phyloP scores from a whole-genome alignment of 2,113 vertebrate genomes.

The Amphiprion ocellaris region DNA sequence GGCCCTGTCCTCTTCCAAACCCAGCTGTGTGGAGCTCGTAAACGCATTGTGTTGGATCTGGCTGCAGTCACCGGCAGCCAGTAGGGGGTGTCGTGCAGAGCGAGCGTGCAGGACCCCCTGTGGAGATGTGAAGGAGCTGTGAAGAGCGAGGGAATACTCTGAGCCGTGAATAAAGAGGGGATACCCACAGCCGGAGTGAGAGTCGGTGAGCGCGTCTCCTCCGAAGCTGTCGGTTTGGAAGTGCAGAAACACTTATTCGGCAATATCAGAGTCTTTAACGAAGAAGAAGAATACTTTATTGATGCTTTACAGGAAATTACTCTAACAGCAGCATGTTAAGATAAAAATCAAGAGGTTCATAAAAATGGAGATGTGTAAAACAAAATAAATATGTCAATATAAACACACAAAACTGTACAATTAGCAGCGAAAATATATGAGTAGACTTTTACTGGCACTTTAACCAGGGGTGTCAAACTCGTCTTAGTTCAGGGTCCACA shows the following conservation, averaged over 20 bases:
- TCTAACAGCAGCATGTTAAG: too few relatives aligned
- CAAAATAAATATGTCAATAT: too few relatives aligned
- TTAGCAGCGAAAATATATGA: too few relatives aligned
- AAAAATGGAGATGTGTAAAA: too few relatives aligned
- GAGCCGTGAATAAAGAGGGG: slow-evolving; percentile 75
- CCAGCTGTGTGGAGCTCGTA: slow-evolving; percentile 56
- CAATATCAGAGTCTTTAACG: not conserved
- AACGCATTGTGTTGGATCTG: slow-evolving; percentile 60
- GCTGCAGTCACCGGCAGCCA: slow-evolving; percentile 63
- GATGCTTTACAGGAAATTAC: too few relatives aligned
- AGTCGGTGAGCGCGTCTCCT: not conserved
- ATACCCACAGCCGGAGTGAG: slow-evolving; percentile 59
- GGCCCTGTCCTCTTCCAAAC: slow-evolving; percentile 69
- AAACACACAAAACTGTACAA: too few relatives aligned
- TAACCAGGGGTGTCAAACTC: too few relatives aligned
- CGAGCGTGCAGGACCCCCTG: slow-evolving; percentile 71
- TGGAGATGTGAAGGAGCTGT: slow-evolving; percentile 78
- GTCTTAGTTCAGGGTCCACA: too few relatives aligned
- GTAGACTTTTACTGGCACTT: too few relatives aligned
- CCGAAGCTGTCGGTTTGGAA: slow-evolving; percentile 26
- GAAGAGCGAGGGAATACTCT: slow-evolving; percentile 75
- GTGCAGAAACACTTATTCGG: slow-evolving; percentile 33
- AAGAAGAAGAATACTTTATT: too few relatives aligned
- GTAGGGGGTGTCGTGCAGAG: slow-evolving; percentile 71
- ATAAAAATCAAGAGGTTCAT: too few relatives aligned